These are phyloP conservation scores for Drosophila arizonae DNA, from an alignment of 1,140 invertebrate species.

Conservation along the genomic window DNA sequence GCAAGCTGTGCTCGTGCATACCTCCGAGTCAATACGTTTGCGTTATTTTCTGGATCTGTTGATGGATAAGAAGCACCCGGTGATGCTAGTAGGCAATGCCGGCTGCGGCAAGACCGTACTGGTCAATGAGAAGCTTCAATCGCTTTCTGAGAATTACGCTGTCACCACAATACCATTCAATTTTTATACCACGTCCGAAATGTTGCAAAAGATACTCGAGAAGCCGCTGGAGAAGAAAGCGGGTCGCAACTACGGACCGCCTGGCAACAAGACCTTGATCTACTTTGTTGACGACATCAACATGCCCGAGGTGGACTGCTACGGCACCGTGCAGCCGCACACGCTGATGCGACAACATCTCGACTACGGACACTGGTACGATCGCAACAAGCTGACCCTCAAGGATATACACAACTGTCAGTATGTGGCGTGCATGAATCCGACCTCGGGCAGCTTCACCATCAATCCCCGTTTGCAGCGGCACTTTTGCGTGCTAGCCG, in stretches of 20 bases:
- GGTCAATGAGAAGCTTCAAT: conserved; percentile 92
- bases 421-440: conserved; percentile 98
- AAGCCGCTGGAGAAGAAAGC: conserved; percentile 99
- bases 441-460: conserved; percentile 97
- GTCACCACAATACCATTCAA: conserved; percentile 97
- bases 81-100: conserved; percentile 96
- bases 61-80: conserved; percentile 93
- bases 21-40: conserved; percentile 95
- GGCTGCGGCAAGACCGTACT: conserved; percentile 96
- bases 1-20: conserved; percentile 96
- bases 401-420: conserved; percentile 99
- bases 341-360: conserved; percentile 97
- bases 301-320: conserved; percentile 97
- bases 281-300: conserved; percentile 99
- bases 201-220: conserved; percentile 97
- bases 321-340: conserved; percentile 98
- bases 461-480: conserved; percentile 96
- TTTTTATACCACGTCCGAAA: conserved; percentile 98
- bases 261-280: conserved; percentile 96
- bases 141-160: conserved; percentile 93
- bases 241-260: conserved; percentile 96
- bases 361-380: conserved; percentile 98
- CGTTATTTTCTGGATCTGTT: conserved; percentile 95
- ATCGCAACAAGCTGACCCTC: conserved; percentile 93
- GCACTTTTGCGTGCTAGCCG: conserved; percentile 97